phyloP scores from a whole-genome alignment of 1,140 invertebrate species.

The Xylocopa sonorina region DNA sequence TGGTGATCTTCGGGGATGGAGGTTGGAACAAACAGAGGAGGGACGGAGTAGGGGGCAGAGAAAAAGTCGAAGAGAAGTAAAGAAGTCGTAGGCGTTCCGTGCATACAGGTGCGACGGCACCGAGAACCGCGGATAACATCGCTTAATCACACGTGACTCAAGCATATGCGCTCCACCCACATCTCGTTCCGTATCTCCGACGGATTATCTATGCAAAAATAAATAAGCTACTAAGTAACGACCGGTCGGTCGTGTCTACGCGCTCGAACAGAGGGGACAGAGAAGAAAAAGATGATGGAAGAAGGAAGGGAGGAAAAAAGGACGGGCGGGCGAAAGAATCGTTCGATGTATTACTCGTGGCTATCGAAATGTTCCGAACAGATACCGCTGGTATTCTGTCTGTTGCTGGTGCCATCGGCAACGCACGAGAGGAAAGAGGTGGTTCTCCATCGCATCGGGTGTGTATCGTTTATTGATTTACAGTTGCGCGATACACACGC shows the following conservation, averaged over 20 bases:
- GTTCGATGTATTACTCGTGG: constrained; percentile 53
- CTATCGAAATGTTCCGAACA: constrained; percentile 52
- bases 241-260: constrained; percentile 51
- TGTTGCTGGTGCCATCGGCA: constrained; percentile 37
- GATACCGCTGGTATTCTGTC: constrained; percentile 36
- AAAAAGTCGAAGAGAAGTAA: constrained; percentile 56
- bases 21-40: neutral
- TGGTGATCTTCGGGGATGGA: constrained; percentile 48
- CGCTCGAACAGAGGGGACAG: constrained; percentile 2
- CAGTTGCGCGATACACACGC: too few species aligned
- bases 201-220: constrained; percentile 80
- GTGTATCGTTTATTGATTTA: constrained; percentile 67
- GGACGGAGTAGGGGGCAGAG: constrained; percentile 9
- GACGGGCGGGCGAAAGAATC: neutral
- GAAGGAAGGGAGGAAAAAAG: neutral
- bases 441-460: constrained; percentile 14
- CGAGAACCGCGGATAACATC: constrained; percentile 76
- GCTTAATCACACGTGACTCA: constrained; percentile 80
- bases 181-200: constrained; percentile 72
- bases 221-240: constrained; percentile 76
- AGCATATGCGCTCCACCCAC: constrained; percentile 77
- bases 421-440: constrained; percentile 31
- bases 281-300: neutral
- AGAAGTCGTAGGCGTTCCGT: constrained; percentile 72
- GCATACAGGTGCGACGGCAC: constrained; percentile 75